Percentiles rank a stretch among this genome's conserved stretches.
Evolutionary conservation across 2,113 vertebrate genomes (phyloP).

Genomic region (Tachysurus fulvidraco): DNA sequence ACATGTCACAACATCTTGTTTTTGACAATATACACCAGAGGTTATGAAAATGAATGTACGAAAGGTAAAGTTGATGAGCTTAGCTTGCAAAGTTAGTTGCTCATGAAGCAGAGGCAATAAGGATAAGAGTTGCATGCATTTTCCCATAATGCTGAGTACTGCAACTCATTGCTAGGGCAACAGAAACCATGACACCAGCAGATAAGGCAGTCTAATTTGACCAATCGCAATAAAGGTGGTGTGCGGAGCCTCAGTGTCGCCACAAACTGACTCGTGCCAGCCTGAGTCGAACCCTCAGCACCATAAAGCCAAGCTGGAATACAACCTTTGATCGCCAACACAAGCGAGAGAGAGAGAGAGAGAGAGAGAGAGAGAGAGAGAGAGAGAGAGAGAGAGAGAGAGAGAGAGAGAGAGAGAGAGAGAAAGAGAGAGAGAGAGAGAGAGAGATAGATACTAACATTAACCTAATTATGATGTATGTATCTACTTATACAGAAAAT

Average conservation of each 20-base stretch:
- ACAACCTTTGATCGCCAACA: constrained; percentile 72
- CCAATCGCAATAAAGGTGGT: constrained; percentile 69
- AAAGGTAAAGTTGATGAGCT: neutral
- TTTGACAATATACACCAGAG: neutral
- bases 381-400: constrained; percentile 25
- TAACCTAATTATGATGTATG: neutral
- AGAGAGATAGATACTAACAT: neutral
- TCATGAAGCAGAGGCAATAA: constrained; percentile 11
- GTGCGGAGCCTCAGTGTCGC: constrained; percentile 64
- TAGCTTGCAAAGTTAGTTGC: constrained; percentile 21
- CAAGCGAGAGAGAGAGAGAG: constrained; percentile 1
- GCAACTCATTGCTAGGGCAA: constrained; percentile 32
- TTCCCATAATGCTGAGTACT: constrained; percentile 17
- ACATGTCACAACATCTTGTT: no score
- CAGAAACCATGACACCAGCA: constrained; percentile 58
- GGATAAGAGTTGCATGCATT: constrained; percentile 11
- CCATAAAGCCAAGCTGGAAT: constrained; percentile 76
- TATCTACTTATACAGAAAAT: neutral
- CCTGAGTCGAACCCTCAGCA: constrained; percentile 49
- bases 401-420: neutral
- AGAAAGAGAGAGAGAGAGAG: neutral
- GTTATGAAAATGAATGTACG: neutral
- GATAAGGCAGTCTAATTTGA: constrained; percentile 63
- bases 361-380: constrained; percentile 47
- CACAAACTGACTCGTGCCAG: constrained; percentile 50